phyloP scores from a whole-genome alignment of 2,797 vertebrate genomes.

The Neosilurus hyrtlii region DNA sequence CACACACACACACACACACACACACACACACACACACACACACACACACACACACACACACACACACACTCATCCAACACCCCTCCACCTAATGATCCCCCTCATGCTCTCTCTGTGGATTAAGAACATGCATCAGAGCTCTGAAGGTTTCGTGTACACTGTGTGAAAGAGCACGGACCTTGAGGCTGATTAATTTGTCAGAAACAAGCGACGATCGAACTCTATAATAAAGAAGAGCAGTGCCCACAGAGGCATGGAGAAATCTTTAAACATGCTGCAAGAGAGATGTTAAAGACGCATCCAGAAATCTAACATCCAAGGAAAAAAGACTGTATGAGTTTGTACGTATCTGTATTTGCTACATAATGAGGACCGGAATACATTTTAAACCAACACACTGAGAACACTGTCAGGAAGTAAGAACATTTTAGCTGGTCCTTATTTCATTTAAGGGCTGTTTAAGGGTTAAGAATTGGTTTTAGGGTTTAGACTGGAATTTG shows the following conservation, averaged over 20 bases:
- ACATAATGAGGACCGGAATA: no score
- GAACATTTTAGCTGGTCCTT: no score
- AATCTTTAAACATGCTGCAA: neutral
- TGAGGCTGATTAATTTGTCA: neutral
- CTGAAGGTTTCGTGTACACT: neutral
- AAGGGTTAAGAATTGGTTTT: no score
- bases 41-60: neutral
- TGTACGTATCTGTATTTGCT: no score
- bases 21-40: neutral
- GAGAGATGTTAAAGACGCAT: neutral
- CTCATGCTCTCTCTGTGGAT: slow-evolving; percentile 16
- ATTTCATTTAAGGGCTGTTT: no score
- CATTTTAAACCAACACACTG: no score
- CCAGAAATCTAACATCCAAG: neutral
- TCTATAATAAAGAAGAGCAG: neutral
- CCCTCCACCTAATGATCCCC: neutral
- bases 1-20: neutral
- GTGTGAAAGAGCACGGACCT: neutral
- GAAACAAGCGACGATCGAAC: neutral
- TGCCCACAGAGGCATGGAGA: neutral
- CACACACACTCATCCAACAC: neutral
- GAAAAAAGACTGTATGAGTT: no score
- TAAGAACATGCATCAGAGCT: neutral
- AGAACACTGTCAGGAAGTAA: no score
- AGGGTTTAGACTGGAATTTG: no score